Percentiles rank a stretch among this genome's conserved stretches.
Conservation (phyloP, 37 sponge, comb jelly and placozoan genomes). For the Cladorhizidae sp. region DNA sequence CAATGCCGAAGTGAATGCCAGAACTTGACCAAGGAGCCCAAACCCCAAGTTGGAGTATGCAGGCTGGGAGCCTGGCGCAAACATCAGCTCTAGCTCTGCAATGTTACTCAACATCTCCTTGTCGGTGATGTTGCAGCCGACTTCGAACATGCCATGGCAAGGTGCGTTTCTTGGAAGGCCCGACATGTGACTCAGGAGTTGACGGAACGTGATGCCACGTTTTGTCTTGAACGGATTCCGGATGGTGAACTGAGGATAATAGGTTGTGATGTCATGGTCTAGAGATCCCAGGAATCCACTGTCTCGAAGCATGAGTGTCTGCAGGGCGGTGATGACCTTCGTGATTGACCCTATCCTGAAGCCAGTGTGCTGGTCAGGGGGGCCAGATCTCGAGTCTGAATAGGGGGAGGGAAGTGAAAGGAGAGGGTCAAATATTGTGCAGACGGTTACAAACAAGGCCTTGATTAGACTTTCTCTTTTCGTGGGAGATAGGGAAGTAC, state of each 20-base stretch:
- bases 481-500: too few species aligned
- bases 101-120: constrained; percentile 44
- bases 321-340: constrained; percentile 68
- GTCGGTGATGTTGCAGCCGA: constrained; percentile 46
- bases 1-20: background rate
- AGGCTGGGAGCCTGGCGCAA: constrained; percentile 66
- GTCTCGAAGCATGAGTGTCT: constrained; percentile 68
- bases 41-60: constrained; percentile 80
- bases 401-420: too few species aligned
- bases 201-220: constrained; percentile 66
- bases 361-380: constrained; percentile 58
- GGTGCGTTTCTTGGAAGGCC: constrained; percentile 71
- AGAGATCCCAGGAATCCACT: constrained; percentile 34
- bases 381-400: constrained; percentile 50
- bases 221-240: constrained; percentile 67
- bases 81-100: constrained; percentile 36
- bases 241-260: constrained; percentile 51
- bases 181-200: constrained; percentile 76
- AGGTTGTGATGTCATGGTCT: constrained; percentile 50
- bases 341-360: constrained; percentile 78
- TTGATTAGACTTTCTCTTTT: too few species aligned
- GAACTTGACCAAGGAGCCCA: constrained; percentile 63
- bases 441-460: too few species aligned
- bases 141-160: constrained; percentile 45
- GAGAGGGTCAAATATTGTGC: too few species aligned